Evolutionary conservation across 2,797 vertebrate genomes (phyloP).

Genomic region (Pteropus rufus): DNA sequence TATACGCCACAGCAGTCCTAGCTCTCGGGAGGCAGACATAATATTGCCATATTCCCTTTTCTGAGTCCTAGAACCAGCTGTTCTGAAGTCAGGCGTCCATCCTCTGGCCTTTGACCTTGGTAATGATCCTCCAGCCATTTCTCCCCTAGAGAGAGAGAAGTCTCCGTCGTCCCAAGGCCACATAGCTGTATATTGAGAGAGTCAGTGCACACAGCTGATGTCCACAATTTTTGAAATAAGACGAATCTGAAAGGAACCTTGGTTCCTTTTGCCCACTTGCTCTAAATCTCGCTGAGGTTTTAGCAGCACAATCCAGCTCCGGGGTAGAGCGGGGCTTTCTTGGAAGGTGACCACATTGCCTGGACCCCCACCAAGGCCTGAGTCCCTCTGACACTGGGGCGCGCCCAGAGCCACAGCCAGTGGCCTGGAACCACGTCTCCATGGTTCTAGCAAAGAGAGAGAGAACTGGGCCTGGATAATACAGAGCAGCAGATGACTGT

Average conservation of each 20-base stretch:
- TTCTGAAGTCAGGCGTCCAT: neutral
- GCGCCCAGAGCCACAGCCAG: neutral
- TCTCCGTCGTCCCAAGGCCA: neutral
- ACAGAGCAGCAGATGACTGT: neutral
- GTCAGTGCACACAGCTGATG: neutral
- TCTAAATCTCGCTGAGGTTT: neutral
- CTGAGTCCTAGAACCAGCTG: neutral
- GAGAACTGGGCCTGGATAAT: neutral
- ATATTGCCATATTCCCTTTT: neutral
- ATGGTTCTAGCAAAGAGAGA: neutral
- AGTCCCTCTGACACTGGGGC: neutral
- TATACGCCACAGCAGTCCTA: neutral
- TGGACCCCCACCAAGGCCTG: neutral
- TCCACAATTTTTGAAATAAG: neutral
- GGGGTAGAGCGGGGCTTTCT: neutral
- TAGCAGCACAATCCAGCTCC: neutral
- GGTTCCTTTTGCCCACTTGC: neutral
- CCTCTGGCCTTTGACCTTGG: neutral
- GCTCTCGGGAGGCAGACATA: neutral
- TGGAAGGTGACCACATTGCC: neutral
- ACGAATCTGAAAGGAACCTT: neutral
- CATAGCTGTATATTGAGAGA: rapidly evolving
- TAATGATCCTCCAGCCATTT: neutral
- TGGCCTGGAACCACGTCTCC: neutral
- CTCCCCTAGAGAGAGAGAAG: neutral